These are phyloP conservation scores for Iselma pallidipennis DNA, from an alignment of 2,888 invertebrate genomes.

Conservation along the genomic window DNA sequence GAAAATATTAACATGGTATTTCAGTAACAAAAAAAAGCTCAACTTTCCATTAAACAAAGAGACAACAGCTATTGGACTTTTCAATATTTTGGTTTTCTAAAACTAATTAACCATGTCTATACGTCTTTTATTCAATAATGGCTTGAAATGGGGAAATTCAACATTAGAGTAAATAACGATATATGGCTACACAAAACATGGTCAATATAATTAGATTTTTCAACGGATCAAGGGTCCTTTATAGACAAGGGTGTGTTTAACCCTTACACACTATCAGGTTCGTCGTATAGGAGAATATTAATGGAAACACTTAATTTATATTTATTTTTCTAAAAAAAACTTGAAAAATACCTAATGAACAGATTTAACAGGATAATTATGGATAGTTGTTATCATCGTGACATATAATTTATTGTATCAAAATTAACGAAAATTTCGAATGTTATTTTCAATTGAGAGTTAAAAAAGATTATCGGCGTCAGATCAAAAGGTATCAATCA, in stretches of 20 bases:
- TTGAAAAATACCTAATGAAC: no score
- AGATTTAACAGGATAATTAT: no score
- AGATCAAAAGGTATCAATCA: slow-evolving; percentile 18
- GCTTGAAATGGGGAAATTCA: not conserved
- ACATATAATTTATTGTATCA: slow-evolving; percentile 12
- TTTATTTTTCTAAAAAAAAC: no score
- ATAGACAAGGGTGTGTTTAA: not conserved
- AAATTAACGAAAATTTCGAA: slow-evolving; percentile 9
- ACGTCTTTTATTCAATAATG: not conserved
- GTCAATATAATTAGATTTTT: not conserved
- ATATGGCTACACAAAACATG: slow-evolving; percentile 9
- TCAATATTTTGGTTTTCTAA: not conserved
- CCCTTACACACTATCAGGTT: no score
- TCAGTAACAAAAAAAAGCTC: slow-evolving; percentile 6
- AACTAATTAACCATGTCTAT: not conserved
- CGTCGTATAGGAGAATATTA: no score
- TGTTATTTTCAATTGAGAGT: not conserved
- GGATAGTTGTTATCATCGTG: slow-evolving; percentile 3
- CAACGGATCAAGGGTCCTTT: not conserved
- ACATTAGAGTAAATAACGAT: slow-evolving; percentile 9
- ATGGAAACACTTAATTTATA: no score
- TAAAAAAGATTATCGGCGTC: slow-evolving; percentile 20
- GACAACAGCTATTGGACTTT: no score
- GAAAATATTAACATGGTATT: slow-evolving; percentile 12
- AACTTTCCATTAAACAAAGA: not conserved